Percentiles rank a stretch among this genome's conserved stretches.
Evolutionary conservation across 2,888 invertebrate species (phyloP).

Genomic region (Cheiracanthium punctorium): DNA sequence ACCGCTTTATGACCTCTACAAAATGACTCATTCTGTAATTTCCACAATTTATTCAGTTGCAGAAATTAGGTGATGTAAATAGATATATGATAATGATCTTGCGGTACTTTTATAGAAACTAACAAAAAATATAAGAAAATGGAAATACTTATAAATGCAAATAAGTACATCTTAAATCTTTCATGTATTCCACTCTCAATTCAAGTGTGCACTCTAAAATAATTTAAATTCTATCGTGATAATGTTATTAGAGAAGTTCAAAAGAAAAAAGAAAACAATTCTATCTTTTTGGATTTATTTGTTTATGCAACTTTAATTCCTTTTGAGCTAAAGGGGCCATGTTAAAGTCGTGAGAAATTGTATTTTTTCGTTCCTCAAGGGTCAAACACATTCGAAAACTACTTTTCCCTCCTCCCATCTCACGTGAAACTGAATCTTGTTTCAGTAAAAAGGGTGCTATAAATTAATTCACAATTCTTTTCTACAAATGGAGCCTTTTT

Average conservation of each 20-base stretch:
- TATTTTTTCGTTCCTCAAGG: constrained; percentile 7
- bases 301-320: constrained; percentile 4
- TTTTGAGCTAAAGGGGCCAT: background rate
- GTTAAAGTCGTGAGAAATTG: background rate
- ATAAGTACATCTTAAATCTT: too few relatives aligned
- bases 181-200: too few relatives aligned
- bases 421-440: background rate
- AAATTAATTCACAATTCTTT: constrained; percentile 59
- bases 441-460: background rate
- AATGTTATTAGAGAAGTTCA: background rate
- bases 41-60: too few relatives aligned
- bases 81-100: too few relatives aligned
- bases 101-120: too few relatives aligned
- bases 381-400: constrained; percentile 5
- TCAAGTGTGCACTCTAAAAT: background rate
- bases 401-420: too few relatives aligned
- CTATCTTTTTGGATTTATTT: background rate
- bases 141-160: too few relatives aligned
- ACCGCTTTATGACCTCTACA: too few relatives aligned
- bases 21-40: too few relatives aligned
- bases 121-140: too few relatives aligned
- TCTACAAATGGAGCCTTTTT: constrained; percentile 42
- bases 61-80: too few relatives aligned
- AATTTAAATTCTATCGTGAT: background rate
- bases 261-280: background rate